Evolutionary conservation across 2,797 vertebrate species (phyloP).

Genomic region (Tenualosa thibaudeaui): DNA sequence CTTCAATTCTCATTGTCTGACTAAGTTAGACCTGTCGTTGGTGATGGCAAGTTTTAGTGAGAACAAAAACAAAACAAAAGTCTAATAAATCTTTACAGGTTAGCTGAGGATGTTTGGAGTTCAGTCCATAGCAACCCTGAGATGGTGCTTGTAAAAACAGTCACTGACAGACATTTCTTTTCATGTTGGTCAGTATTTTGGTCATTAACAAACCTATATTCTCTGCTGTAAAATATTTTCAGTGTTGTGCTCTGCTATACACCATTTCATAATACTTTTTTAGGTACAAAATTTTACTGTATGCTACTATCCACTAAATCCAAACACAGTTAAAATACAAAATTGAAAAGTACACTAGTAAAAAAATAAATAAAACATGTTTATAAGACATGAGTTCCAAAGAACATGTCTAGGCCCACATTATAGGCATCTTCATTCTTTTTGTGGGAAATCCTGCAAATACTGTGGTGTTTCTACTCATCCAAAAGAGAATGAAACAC

Average conservation of each 20-base stretch:
- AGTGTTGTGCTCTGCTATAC: not conserved
- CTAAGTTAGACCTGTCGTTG: conserved; percentile 26
- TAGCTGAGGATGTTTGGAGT: conserved; percentile 19
- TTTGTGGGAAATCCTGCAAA: not conserved
- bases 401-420: conserved; percentile 7
- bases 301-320: not conserved
- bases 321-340: not conserved
- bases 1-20: conserved; percentile 40
- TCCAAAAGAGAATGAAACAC: not conserved
- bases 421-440: not conserved
- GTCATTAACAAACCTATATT: not conserved
- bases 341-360: not conserved
- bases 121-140: conserved; percentile 1
- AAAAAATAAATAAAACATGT: not conserved
- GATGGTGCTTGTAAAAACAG: not conserved
- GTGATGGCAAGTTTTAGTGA: conserved; percentile 61
- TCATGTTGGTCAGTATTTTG: not conserved
- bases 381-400: not conserved
- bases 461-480: not conserved
- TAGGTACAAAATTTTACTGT: not conserved
- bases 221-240: not conserved
- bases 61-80: conserved; percentile 46
- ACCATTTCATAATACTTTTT: not conserved
- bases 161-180: not conserved
- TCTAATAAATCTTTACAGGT: conserved; percentile 54